Evolutionary conservation across 2,797 vertebrate species (phyloP), one percentile per base, ranked within the genome.

Genomic region (Buphagus erythrorhynchus): DNA sequence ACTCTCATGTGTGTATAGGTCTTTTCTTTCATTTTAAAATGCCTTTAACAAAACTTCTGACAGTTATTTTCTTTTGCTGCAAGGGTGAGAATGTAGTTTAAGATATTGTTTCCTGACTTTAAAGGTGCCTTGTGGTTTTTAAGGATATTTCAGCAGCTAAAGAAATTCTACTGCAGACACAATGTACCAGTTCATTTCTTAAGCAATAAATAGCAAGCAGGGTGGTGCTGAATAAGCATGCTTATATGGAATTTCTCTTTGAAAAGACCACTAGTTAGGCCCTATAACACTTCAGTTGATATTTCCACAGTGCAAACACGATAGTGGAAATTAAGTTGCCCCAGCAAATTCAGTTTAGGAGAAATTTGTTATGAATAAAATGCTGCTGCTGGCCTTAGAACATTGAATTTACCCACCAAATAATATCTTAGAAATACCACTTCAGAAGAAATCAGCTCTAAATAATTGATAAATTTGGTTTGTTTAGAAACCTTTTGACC

Each of bases 381-480:
- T 94, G 95, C 97, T 97, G 97, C 98, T 98, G 97, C 98, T 97
- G 96, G 98, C 97, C 98, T 97, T 98, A 98, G 98, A 98, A 98
- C 99, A 99, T 99, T 99, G 99, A 99, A 99, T 99, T 99, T 99
- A 98, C 97, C 98, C 98, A 98, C 98, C 98, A 99, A 99, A 99
- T 98, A 99, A 99, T 99, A 99, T 99, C 98, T 98, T 97, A 98
- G 98, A 97, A 98, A 98, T 98, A 97, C 98, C 93, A 98, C 98
- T 99, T 99, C 99, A 98, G 98, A 99, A 99, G 98, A 98, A 99
- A 99, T 99, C 98, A 99, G 96, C 98, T 97, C 98, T 98, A 99
- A 99, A 99, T 99, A 98, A 99, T 99, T 99, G 98, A 99, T 98
- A 99, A 99, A 99, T 99, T 98, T 98, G 98, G 98, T 99, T 99